Evolutionary conservation across 2,888 invertebrate genomes (phyloP).

Genomic region (Hemistola chrysoprasaria): DNA sequence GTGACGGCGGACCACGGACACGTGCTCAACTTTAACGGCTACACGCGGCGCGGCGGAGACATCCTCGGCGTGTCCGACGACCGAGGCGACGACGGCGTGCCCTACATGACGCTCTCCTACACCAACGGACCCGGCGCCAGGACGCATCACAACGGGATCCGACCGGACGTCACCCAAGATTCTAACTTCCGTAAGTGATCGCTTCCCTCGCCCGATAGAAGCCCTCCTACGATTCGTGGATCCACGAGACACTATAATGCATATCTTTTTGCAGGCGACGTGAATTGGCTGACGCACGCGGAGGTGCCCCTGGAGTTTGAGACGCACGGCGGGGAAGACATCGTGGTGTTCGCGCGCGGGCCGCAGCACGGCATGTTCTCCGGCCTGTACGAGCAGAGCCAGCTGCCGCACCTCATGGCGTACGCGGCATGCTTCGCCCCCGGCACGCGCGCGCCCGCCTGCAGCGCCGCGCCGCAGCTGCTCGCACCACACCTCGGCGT

Average conservation of each 20-base stretch:
- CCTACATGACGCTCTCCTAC: conserved; percentile 84
- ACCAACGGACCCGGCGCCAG: conserved; percentile 84
- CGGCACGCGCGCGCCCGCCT: conserved; percentile 59
- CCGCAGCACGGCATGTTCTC: conserved; percentile 89
- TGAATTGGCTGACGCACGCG: conserved; percentile 51
- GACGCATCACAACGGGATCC: conserved; percentile 41
- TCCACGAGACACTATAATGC: too few relatives aligned
- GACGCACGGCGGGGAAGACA: conserved; percentile 91
- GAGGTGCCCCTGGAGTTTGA: conserved; percentile 82
- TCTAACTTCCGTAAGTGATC: conserved; percentile 45
- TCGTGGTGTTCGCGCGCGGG: conserved; percentile 86
- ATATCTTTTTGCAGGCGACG: conserved; percentile 31
- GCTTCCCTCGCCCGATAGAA: too few relatives aligned
- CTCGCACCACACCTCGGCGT: conserved; percentile 1
- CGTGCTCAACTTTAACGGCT: conserved; percentile 86
- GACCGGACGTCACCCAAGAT: conserved; percentile 68
- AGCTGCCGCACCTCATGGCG: conserved; percentile 88
- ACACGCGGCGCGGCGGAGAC: conserved; percentile 78
- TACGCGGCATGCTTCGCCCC: conserved; percentile 87
- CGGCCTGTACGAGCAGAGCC: conserved; percentile 89
- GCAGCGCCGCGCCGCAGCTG: background rate
- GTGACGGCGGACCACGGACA: conserved; percentile 91
- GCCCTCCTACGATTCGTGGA: too few relatives aligned
- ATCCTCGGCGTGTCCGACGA: conserved; percentile 60
- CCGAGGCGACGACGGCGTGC: conserved; percentile 69